These are phyloP conservation scores for Enteromius paludinosus DNA, from an alignment of 2,797 vertebrate species.

Conservation along the genomic window DNA sequence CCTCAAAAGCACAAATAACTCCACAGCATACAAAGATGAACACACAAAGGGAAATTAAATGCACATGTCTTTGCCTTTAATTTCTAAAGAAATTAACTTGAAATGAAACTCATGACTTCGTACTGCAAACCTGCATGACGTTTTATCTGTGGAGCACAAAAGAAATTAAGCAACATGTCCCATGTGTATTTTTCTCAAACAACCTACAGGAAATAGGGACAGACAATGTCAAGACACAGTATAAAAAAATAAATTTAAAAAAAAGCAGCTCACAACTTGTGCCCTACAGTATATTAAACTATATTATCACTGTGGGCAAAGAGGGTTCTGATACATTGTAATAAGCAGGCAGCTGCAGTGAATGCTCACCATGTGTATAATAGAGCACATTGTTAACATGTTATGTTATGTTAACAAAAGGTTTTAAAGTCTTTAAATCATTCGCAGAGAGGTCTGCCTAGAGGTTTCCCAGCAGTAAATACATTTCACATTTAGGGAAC, in stretches of 20 bases:
- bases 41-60: background rate
- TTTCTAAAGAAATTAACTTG: background rate
- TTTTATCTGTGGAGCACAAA: background rate
- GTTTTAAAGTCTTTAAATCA: conserved; percentile 18
- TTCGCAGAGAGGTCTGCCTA: conserved; percentile 1
- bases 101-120: background rate
- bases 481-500: background rate
- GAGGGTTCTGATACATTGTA: background rate
- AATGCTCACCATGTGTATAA: conserved; percentile 24
- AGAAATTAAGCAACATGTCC: background rate
- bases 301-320: background rate
- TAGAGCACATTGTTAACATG: background rate
- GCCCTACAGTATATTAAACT: background rate
- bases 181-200: background rate
- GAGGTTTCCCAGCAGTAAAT: conserved; percentile 2
- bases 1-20: conserved; percentile 23
- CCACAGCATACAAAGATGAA: conserved; percentile 2
- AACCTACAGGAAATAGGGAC: background rate
- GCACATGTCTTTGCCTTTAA: background rate
- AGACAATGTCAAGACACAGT: conserved; percentile 1
- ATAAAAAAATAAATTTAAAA: background rate
- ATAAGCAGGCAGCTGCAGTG: conserved; percentile 11
- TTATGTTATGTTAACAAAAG: background rate
- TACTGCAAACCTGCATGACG: background rate
- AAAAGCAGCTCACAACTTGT: background rate